Percentiles rank a stretch among this genome's conserved stretches.
Conservation (phyloP, 2,113 vertebrate species). For the Cephalopholis sonnerati region DNA sequence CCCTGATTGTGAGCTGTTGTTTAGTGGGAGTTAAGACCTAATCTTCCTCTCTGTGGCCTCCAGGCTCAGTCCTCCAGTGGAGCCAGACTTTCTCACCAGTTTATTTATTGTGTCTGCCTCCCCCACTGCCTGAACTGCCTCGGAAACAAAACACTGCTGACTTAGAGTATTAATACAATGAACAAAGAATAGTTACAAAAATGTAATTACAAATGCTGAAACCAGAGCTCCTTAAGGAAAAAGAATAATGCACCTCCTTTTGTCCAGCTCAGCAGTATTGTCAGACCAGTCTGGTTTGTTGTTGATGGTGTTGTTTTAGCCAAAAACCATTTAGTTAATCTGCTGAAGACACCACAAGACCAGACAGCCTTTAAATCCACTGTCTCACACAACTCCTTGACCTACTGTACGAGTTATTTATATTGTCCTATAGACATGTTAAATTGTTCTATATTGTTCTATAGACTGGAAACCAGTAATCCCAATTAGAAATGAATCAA, state of each 20-base stretch:
- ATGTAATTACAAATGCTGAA: background rate
- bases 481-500: background rate
- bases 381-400: background rate
- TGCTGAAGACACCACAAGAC: background rate
- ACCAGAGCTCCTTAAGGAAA: background rate
- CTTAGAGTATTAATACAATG: background rate
- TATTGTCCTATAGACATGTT: background rate
- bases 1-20: background rate
- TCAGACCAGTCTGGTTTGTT: background rate
- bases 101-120: background rate
- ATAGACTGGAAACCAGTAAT: background rate
- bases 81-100: background rate
- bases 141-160: background rate
- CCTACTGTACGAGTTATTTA: background rate
- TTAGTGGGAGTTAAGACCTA: background rate
- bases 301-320: slow-evolving; percentile 1
- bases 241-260: background rate
- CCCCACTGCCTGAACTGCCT: background rate
- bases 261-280: background rate
- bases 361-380: background rate
- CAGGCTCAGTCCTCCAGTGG: background rate
- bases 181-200: background rate
- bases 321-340: background rate
- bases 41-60: slow-evolving; percentile 3
- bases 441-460: background rate